Base-by-base conservation (phyloP, 2,888 invertebrate species). In the Charanyca ferruginea region DNA sequence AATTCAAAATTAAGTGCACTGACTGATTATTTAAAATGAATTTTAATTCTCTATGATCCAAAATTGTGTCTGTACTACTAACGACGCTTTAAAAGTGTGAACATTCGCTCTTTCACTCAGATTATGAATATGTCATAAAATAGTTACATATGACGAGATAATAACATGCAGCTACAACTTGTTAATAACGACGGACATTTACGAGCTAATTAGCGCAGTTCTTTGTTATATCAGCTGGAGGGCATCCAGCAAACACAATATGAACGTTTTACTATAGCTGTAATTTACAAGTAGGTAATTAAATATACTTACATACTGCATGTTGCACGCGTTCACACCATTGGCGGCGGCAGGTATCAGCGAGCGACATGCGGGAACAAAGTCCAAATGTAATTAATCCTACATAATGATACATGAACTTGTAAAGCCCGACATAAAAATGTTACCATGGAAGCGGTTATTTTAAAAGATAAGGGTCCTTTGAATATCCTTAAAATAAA, bases 301-400 rank as follows among this genome's bases (percentile, higher is more conserved):
- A 83, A 81, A 81, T 77, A 88, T 92, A 94, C 93, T 93, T 83
- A 94, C 93, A 88, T 93, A 94, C 93, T 93, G 88, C 78, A 80
- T 64, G 81, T 82, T 79, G 83, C 77, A 81, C 71, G 80, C 66
- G 83, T 85, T 80, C 79, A 83, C 86, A 85, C 75, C 85, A 85
- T 73, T 70, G 63, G 64, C 73, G 57, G 65, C 57, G 66, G 68
- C 70, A 79, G 73, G 77, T 73, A 82, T 73, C 78, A 73, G 66
- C 73, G 66, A 78, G 70, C 80, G 80, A 82, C 88, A 92, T 92
- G 88, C 79, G 85, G 84, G 76, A 84, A 88, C 77, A 88, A 86
- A 83, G 80, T 80, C 73, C 77, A 76, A 84, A 86, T 74, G 62
- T 70, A 74, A 76, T 81, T 82, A 80, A 80, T 73, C 47, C 71